Evolutionary conservation across 2,888 invertebrate species (phyloP), one percentile per base, ranked within the genome.

Genomic region (Polymixis lichenea): DNA sequence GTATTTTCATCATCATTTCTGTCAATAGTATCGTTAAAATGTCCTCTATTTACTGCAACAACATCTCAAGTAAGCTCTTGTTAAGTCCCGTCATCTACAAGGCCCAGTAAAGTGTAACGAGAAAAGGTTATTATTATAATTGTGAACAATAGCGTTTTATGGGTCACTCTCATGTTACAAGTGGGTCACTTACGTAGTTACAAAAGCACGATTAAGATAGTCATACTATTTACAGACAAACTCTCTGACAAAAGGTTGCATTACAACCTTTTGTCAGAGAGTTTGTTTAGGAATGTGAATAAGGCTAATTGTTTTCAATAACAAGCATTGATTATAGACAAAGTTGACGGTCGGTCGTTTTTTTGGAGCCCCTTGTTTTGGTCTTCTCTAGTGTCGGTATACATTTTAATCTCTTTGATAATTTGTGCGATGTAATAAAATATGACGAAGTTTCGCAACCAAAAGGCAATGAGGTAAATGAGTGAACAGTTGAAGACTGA

Each of bases 141-240:
- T 73, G 77, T 80, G 76, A 83, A 84, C 87, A 90, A 86, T 87
- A 85, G 78, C 78, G 51, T 84, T 83, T 87, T 82, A 89, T 88
- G 74, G 87, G 86, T 86, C 87, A 82, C 86, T 88, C 90, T 87
- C 87, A 82, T 83, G 85, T 89, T 86, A 87, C 87, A 88, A 86
- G 89, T 88, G 80, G 83, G 88, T 86, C 80, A 76, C 75, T 76
- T 77, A 77, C 79, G 80, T 86, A 77, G 80, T 83, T 85, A 89
- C 89, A 90, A 88, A 87, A 82, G 85, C 85, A 77, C 80, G 84
- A 89, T 90, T 89, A 87, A 81, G 74, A 80, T 83, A 75, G 70
- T 65, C 56, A 56, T 69, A 77, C 64, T 75, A 70, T 77, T 70
- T 72, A 82, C 78, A n/a, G n/a, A n/a, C n/a, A n/a, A n/a, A n/a